These are phyloP conservation scores for Polymixis flavicincta DNA, from an alignment of 2,888 invertebrate genomes.

Conservation along the genomic window DNA sequence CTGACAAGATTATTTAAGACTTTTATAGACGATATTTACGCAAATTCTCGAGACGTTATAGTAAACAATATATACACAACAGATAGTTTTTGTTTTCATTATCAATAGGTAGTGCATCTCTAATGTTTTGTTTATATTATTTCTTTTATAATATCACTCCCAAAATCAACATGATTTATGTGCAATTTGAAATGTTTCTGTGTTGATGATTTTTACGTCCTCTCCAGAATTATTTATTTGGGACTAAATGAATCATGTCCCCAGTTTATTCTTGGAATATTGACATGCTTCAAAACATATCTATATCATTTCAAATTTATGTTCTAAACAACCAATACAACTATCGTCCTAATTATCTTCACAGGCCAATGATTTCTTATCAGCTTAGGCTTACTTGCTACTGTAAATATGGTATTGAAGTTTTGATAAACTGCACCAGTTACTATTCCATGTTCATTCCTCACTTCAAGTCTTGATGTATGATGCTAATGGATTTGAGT, in stretches of 20 bases:
- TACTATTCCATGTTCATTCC: slow-evolving; percentile 3
- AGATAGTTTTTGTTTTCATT: slow-evolving; percentile 25
- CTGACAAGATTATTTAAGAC: slow-evolving; percentile 33
- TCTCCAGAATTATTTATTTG: slow-evolving; percentile 2
- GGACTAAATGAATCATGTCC: neutral
- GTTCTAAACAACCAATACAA: slow-evolving; percentile 25
- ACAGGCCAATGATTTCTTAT: slow-evolving; percentile 59
- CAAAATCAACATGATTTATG: neutral
- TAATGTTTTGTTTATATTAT: slow-evolving; percentile 13
- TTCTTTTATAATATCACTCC: neutral
- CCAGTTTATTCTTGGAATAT: slow-evolving; percentile 4
- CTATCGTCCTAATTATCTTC: slow-evolving; percentile 46
- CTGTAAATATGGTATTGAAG: slow-evolving; percentile 32
- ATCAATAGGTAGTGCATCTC: slow-evolving; percentile 21
- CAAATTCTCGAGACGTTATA: slow-evolving; percentile 19
- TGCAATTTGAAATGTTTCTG: slow-evolving; percentile 11
- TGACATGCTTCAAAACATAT: neutral
- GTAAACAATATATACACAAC: slow-evolving; percentile 31
- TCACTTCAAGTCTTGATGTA: slow-evolving; percentile 8
- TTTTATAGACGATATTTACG: slow-evolving; percentile 36
- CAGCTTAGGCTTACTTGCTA: slow-evolving; percentile 32
- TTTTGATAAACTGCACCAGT: slow-evolving; percentile 46
- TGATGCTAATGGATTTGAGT: slow-evolving; percentile 7
- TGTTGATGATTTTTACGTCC: neutral
- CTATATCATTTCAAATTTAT: slow-evolving; percentile 15